phyloP scores from a whole-genome alignment of 2,797 vertebrate genomes.

The Okamejei kenojei region DNA sequence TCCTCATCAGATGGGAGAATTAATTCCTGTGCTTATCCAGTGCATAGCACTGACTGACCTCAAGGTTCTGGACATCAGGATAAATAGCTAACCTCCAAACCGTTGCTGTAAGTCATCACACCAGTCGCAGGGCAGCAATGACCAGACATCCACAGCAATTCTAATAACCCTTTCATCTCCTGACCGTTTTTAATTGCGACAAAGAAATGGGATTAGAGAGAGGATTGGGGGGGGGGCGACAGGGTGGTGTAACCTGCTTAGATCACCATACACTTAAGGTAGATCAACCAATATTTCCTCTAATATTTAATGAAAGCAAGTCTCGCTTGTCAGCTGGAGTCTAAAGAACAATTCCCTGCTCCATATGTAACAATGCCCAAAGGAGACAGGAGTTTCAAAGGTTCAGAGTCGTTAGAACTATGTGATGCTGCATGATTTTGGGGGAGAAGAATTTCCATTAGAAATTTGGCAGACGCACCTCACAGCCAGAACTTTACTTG shows the following conservation, averaged over 20 bases:
- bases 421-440: neutral
- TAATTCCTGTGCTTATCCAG: conserved; percentile 56
- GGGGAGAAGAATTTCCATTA: neutral
- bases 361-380: neutral
- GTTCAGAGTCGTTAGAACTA: neutral
- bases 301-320: neutral
- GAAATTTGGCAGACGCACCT: neutral
- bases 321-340: neutral
- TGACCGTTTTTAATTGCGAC: neutral
- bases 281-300: neutral
- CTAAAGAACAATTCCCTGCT: neutral
- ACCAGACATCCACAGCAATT: conserved; percentile 11
- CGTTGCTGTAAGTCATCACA: conserved; percentile 48
- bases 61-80: conserved; percentile 53
- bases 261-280: neutral
- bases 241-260: neutral
- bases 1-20: conserved; percentile 48
- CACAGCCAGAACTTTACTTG: neutral
- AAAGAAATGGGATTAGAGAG: neutral
- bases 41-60: conserved; percentile 51
- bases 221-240: neutral
- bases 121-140: neutral
- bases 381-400: neutral
- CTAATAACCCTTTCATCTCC: conserved; percentile 33
- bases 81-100: conserved; percentile 53